These are phyloP conservation scores for Oreochromis aureus DNA, from an alignment of 2,113 vertebrate genomes.

Conservation along the genomic window DNA sequence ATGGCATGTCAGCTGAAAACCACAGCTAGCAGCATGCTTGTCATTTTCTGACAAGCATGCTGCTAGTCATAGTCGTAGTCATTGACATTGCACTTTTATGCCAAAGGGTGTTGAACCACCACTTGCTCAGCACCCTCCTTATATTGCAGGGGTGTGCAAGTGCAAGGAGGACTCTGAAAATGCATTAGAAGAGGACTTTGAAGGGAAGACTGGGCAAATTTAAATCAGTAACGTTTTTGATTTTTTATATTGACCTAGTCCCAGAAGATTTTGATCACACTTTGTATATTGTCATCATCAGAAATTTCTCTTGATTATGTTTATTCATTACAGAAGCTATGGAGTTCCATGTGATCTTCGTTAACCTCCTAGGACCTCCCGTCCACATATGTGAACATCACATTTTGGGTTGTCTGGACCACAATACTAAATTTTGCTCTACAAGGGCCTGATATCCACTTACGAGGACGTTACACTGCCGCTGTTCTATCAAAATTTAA, in stretches of 20 bases:
- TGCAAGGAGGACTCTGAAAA: neutral
- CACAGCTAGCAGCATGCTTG: neutral
- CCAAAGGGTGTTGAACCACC: neutral
- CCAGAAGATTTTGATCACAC: neutral
- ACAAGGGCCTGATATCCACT: too few species aligned
- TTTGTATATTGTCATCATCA: neutral
- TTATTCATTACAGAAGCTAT: neutral
- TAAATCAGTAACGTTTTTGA: rapidly evolving
- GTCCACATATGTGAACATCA: too few species aligned
- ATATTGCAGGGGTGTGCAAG: neutral
- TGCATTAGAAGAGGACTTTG: neutral
- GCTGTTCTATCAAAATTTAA: too few species aligned
- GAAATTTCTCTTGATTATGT: neutral
- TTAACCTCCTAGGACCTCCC: too few species aligned
- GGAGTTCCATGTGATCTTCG: neutral
- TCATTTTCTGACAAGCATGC: neutral
- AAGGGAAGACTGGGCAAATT: neutral
- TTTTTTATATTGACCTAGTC: neutral
- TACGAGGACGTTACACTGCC: too few species aligned
- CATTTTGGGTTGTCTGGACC: too few species aligned
- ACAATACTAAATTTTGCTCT: too few species aligned
- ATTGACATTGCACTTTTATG: neutral
- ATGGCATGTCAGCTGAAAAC: neutral
- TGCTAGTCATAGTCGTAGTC: neutral
- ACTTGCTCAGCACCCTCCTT: neutral